A percentile compares a stretch with the other conserved stretches of the same genome.
Conservation (phyloP, 2,797 vertebrate species). For the Danio albolineatus region DNA sequence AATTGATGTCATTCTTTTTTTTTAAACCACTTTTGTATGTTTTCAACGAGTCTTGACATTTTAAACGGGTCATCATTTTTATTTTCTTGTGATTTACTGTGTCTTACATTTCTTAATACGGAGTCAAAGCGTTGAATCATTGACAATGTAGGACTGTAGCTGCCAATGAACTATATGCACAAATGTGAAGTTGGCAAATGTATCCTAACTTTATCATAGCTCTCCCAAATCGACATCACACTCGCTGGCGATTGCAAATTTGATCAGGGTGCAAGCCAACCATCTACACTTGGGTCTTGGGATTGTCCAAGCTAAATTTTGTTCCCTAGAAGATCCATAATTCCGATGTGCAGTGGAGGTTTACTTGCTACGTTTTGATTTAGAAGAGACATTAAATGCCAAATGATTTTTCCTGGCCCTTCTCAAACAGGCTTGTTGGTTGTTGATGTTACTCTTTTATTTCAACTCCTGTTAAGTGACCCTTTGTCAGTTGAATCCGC, state of each 20-base stretch:
- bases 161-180: slow-evolving; percentile 66
- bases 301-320: background rate
- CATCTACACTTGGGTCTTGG: slow-evolving; percentile 45
- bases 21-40: slow-evolving; percentile 53
- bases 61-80: slow-evolving; percentile 42
- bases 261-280: slow-evolving; percentile 62
- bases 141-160: slow-evolving; percentile 57
- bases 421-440: slow-evolving; percentile 7
- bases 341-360: slow-evolving; percentile 23
- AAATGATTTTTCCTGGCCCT: slow-evolving; percentile 22
- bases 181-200: slow-evolving; percentile 54
- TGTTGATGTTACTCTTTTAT: background rate
- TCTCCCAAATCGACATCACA: slow-evolving; percentile 14
- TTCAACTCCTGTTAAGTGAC: slow-evolving; percentile 19
- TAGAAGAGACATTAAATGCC: slow-evolving; percentile 24
- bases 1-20: slow-evolving; percentile 73
- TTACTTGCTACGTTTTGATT: slow-evolving; percentile 16
- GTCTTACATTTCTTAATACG: slow-evolving; percentile 30
- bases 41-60: slow-evolving; percentile 47
- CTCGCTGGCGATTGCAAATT: slow-evolving; percentile 65
- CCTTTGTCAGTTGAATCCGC: background rate
- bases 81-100: slow-evolving; percentile 34
- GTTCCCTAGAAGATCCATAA: slow-evolving; percentile 25
- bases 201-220: slow-evolving; percentile 11
- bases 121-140: slow-evolving; percentile 53